Base-by-base conservation (phyloP, 2,797 vertebrate species). In the Menidia menidia region DNA sequence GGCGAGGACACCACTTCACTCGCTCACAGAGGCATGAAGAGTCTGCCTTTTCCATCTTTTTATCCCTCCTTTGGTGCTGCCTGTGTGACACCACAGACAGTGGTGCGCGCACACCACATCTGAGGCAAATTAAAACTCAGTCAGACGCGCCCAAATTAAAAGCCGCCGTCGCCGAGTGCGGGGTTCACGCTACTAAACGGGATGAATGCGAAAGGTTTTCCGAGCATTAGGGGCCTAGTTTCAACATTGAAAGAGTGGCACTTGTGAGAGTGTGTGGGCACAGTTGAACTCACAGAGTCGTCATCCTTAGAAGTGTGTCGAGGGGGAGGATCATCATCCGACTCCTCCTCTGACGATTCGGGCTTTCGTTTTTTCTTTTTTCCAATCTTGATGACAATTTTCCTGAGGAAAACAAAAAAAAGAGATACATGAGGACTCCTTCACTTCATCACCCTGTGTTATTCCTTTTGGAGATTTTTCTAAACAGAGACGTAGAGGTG, bases 311-410 rank as follows among this genome's bases (percentile, higher is more conserved):
- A 78, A 7, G 89, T 58, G 56, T 93, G 94, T 75, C 94, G 94
- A 9, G 93, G 78, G 31, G 94, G 93, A 50, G 95, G 95, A 60
- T 98, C 97, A 6, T 94, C 92, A 60, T 98, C 98, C 0, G 97
- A 98, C 64, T 96, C 89, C 25, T 97, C 97, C 87, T 97, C 97
- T 43, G 98, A 98, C 82, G 97, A 98, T 56, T 96, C 96, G 0
- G 95, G 96, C 93, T 98, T 98, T 83, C 97, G 94, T 78, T 97
- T 98, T 87, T 98, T 98, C 91, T 97, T 98, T 92, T 97, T 98
- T 83, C 97, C 96, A 86, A 99, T 92, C 58, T 98, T 98, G 88
- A 99, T 99, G 75, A 99, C 97, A 58, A 99, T 96, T 92, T 99
- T 99, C 72, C 98, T 99, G 51, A 81, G 31, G 41, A 50, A 74